Percentiles rank a stretch among this genome's conserved stretches.
phyloP scores from a whole-genome alignment of 2,888 invertebrate genomes.

The Eupithecia centaureata region DNA sequence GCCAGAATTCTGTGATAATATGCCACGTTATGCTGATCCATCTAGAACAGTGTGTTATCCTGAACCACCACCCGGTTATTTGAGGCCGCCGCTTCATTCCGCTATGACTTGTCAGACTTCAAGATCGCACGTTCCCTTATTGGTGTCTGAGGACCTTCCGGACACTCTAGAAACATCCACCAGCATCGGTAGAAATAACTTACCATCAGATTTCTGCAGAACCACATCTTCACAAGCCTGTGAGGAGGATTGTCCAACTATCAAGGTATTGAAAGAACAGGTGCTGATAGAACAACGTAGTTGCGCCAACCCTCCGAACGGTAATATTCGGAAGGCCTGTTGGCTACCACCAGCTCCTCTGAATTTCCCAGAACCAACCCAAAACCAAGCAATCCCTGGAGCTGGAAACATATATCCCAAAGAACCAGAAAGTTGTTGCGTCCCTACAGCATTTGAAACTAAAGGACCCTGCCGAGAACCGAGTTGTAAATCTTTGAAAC shows the following conservation, averaged over 20 bases:
- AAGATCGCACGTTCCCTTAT: background rate
- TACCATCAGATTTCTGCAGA: background rate
- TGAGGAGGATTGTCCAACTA: background rate
- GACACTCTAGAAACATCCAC: background rate
- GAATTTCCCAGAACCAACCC: background rate
- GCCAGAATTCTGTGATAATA: background rate
- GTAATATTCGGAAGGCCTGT: background rate
- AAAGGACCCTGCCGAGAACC: background rate
- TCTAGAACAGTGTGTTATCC: background rate
- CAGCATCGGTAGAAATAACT: background rate
- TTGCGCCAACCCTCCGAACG: background rate
- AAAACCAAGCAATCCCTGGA: background rate
- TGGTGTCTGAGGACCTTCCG: background rate
- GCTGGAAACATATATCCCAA: background rate
- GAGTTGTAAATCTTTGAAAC: background rate
- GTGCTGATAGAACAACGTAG: background rate
- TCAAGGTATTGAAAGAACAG: constrained; percentile 2
- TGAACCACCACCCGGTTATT: background rate
- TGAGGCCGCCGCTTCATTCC: background rate
- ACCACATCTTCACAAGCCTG: background rate
- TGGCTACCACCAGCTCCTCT: background rate
- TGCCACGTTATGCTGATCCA: background rate
- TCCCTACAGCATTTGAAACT: background rate
- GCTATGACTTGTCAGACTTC: background rate
- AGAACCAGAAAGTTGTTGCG: background rate